A percentile compares a stretch with the other conserved stretches of the same genome.
phyloP scores from a whole-genome alignment of 1,140 invertebrate genomes.

The Trichonephila clavipes region DNA sequence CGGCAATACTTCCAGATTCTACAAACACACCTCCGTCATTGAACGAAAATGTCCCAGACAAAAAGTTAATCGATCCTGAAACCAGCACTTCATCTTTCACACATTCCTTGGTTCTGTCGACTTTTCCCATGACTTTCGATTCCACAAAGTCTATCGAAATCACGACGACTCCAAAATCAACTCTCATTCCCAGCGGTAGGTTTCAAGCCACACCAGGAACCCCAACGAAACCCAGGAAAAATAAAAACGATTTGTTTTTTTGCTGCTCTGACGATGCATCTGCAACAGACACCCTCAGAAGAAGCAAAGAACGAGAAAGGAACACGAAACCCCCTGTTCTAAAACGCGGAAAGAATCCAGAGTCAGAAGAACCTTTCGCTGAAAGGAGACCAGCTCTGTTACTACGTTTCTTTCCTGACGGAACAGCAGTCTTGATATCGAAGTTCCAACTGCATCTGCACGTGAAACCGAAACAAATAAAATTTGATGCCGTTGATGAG shows the following conservation, averaged over 20 bases:
- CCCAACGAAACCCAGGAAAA: constrained; percentile 53
- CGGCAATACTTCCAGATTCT: neutral
- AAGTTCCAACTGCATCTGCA: constrained; percentile 73
- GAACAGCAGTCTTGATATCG: constrained; percentile 68
- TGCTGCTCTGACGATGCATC: constrained; percentile 38
- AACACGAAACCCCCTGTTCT: constrained; percentile 66
- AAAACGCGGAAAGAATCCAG: constrained; percentile 40
- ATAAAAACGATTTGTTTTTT: constrained; percentile 69
- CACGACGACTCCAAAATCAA: neutral
- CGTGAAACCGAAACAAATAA: constrained; percentile 71
- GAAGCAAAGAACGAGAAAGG: constrained; percentile 65
- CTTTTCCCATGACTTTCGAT: neutral
- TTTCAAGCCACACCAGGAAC: neutral
- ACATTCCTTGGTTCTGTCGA: neutral
- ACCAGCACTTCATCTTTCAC: neutral
- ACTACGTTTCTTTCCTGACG: constrained; percentile 71
- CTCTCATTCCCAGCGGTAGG: neutral
- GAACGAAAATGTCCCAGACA: neutral
- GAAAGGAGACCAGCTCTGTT: constrained; percentile 68
- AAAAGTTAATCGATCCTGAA: neutral
- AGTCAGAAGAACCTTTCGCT: constrained; percentile 53
- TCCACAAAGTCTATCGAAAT: neutral
- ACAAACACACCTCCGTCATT: neutral
- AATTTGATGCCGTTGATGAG: constrained; percentile 58
- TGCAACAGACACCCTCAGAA: neutral